Evolutionary conservation across 2,113 vertebrate species (phyloP).

Genomic region (Anhinga rufa): DNA sequence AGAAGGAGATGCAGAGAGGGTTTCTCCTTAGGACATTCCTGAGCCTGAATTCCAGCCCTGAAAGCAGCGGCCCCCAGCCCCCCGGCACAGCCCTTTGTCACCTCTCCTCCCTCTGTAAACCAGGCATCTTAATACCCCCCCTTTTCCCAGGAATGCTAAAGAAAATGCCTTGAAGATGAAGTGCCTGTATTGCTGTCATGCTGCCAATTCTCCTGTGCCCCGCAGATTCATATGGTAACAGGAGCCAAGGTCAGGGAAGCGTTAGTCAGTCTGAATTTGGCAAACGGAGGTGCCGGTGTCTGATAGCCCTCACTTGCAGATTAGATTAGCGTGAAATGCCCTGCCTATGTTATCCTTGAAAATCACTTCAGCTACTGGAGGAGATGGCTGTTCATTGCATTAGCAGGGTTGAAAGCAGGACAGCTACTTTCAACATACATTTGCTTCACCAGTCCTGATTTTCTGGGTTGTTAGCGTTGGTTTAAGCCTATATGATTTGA

Average conservation of each 20-base stretch:
- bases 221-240: background rate
- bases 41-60: conserved; percentile 28
- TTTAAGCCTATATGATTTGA: background rate
- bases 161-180: conserved; percentile 46
- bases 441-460: background rate
- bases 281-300: background rate
- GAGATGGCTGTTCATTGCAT: background rate
- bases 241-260: conserved; percentile 52
- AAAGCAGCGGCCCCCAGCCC: background rate
- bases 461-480: background rate
- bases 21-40: conserved; percentile 2
- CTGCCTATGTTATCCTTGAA: background rate
- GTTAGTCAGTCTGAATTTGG: conserved; percentile 41
- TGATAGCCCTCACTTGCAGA: background rate
- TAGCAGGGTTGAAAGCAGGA: background rate
- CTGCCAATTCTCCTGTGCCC: conserved; percentile 1
- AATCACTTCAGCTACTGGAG: conserved; percentile 13
- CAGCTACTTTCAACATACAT: background rate
- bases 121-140: background rate
- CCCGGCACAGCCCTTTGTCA: conserved; percentile 22
- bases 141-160: conserved; percentile 40
- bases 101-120: conserved; percentile 15
- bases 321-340: conserved; percentile 23
- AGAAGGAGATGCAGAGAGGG: background rate
- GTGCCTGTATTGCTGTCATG: conserved; percentile 5